A percentile compares a stretch with the other conserved stretches of the same genome.
These are phyloP conservation scores for Echinometra lucunter DNA, from an alignment of 53 echinoderm and acorn worm species.

Conservation along the genomic window DNA sequence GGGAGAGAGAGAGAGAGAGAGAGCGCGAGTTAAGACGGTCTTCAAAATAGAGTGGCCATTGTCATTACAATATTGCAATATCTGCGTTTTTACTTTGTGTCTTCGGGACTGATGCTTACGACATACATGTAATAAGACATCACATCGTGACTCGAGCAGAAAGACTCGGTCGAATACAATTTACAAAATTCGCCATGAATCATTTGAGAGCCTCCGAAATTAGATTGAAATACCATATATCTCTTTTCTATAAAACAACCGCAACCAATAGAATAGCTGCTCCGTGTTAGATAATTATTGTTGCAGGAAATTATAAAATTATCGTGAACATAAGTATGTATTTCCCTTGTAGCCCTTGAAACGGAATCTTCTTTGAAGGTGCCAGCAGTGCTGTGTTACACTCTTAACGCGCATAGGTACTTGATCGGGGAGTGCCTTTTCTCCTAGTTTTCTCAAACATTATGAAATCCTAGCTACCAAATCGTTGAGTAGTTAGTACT, in stretches of 20 bases:
- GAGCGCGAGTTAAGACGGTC: no score
- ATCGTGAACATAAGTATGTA: conserved; percentile 26
- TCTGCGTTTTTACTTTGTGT: no score
- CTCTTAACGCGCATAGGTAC: background rate
- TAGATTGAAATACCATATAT: background rate
- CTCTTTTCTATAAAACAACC: background rate
- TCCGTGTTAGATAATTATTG: background rate
- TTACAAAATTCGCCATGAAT: background rate
- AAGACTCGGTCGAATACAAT: background rate
- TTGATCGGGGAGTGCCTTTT: background rate
- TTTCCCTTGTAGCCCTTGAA: background rate
- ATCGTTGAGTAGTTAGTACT: conserved; percentile 29
- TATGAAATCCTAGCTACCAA: conserved; percentile 38
- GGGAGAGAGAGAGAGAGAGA: no score
- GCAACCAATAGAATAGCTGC: background rate
- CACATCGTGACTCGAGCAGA: background rate
- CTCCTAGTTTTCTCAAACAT: background rate
- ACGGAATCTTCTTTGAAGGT: background rate
- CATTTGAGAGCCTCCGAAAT: background rate
- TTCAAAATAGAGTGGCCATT: no score
- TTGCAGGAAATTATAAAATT: background rate
- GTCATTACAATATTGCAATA: no score
- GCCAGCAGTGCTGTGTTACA: background rate
- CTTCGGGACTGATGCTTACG: no score
- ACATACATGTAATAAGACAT: background rate